Evolutionary conservation across 2,113 vertebrate species (phyloP).

Genomic region (Lycaon pictus): DNA sequence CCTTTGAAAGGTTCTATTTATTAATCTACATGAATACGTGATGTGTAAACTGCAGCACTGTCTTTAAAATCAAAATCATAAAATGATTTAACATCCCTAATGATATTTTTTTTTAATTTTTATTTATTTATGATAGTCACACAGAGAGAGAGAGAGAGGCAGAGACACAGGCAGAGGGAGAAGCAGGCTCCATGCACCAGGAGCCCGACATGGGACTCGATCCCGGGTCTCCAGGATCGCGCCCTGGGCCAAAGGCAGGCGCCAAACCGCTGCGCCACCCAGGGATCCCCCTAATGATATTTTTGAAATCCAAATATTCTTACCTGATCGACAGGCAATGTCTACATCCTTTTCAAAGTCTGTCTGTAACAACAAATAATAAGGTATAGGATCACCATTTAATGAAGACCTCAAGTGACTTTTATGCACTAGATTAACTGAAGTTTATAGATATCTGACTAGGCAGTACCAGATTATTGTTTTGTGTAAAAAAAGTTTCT

Average conservation of each 20-base stretch:
- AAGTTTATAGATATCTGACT: conserved; percentile 69
- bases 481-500: conserved; percentile 82
- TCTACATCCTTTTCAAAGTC: conserved; percentile 99
- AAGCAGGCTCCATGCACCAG: too few relatives aligned
- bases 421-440: conserved; percentile 57
- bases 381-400: conserved; percentile 76
- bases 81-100: background rate
- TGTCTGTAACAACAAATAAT: conserved; percentile 92
- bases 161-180: too few relatives aligned
- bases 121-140: too few relatives aligned
- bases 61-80: conserved; percentile 43
- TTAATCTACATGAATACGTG: background rate
- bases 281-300: background rate
- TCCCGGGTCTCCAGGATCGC: too few relatives aligned
- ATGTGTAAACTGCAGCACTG: background rate
- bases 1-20: background rate
- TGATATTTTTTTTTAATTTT: background rate
- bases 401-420: conserved; percentile 65
- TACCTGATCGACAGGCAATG: conserved; percentile 99
- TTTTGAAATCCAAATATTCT: conserved; percentile 72
- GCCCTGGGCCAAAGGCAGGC: too few relatives aligned
- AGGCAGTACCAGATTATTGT: conserved; percentile 74
- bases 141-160: too few relatives aligned
- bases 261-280: too few relatives aligned
- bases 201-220: too few relatives aligned